Evolutionary conservation across 2,888 invertebrate genomes (phyloP).

Genomic region (Heteromyza rotundicornis): DNA sequence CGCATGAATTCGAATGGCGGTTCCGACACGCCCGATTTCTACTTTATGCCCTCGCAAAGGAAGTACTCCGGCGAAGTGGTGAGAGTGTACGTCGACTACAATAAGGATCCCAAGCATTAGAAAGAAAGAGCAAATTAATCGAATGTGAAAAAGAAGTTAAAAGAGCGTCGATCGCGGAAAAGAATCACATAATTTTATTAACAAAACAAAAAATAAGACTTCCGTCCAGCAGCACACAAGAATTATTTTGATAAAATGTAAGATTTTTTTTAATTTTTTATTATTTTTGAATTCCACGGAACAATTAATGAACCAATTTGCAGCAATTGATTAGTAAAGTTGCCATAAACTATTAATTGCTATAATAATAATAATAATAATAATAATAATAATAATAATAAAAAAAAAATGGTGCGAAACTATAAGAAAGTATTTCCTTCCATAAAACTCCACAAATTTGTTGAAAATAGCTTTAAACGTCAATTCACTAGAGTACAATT

Average conservation of each 20-base stretch:
- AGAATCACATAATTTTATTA: neutral
- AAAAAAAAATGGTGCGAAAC: neutral
- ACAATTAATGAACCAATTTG: neutral
- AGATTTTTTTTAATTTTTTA: neutral
- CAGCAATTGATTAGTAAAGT: neutral
- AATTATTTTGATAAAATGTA: too few relatives aligned
- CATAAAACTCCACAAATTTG: neutral
- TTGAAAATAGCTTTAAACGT: neutral
- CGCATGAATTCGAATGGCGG: conserved; percentile 55
- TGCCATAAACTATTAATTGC: neutral
- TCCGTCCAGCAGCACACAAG: too few relatives aligned
- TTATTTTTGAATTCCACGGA: neutral
- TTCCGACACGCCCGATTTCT: conserved; percentile 76
- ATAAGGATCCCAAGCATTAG: conserved; percentile 70
- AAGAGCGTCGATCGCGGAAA: neutral
- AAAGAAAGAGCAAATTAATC: neutral
- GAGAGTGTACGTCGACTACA: conserved; percentile 82
- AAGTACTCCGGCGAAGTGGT: conserved; percentile 92
- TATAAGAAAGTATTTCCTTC: neutral
- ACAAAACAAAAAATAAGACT: too few relatives aligned
- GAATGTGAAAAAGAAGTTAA: neutral
- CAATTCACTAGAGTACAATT: too few relatives aligned
- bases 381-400: neutral
- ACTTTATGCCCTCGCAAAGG: conserved; percentile 93
- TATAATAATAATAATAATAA: neutral